These are phyloP conservation scores for Girardinichthys multiradiatus DNA, from an alignment of 2,113 vertebrate genomes.

Conservation along the genomic window DNA sequence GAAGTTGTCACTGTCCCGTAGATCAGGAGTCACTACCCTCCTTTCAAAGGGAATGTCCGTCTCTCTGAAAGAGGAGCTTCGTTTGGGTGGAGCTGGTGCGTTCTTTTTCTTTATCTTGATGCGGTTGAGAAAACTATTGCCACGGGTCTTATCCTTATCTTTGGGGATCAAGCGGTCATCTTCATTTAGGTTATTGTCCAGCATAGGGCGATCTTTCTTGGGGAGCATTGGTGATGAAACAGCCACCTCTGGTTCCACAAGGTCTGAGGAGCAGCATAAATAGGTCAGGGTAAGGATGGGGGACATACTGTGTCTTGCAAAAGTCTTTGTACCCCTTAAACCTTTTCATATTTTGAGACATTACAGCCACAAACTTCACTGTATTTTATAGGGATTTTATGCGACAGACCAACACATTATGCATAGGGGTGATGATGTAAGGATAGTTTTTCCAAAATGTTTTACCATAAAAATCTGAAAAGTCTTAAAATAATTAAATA, in stretches of 20 bases:
- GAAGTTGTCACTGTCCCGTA: slow-evolving; percentile 77
- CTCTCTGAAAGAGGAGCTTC: slow-evolving; percentile 95
- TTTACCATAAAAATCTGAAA: too few species aligned
- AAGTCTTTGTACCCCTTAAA: too few species aligned
- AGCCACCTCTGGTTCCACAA: slow-evolving; percentile 83
- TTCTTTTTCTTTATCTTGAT: slow-evolving; percentile 98
- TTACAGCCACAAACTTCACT: too few species aligned
- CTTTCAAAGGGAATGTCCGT: slow-evolving; percentile 83
- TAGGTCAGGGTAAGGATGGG: neutral
- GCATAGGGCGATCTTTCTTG: slow-evolving; percentile 85
- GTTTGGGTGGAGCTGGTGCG: slow-evolving; percentile 90
- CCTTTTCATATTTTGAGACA: too few species aligned
- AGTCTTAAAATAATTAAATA: too few species aligned
- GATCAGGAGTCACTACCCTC: slow-evolving; percentile 70
- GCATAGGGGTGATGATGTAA: too few species aligned
- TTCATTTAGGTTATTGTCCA: slow-evolving; percentile 86
- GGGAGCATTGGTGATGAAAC: slow-evolving; percentile 89
- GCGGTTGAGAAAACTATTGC: slow-evolving; percentile 89
- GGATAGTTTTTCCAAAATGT: too few species aligned
- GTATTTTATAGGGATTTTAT: too few species aligned
- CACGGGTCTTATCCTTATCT: slow-evolving; percentile 90
- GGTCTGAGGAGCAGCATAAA: slow-evolving; percentile 77
- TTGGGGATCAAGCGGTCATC: slow-evolving; percentile 92
- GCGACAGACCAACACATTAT: too few species aligned
- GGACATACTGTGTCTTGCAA: too few species aligned